These are phyloP conservation scores for Thaleichthys pacificus DNA, from an alignment of 2,797 vertebrate genomes.

Conservation along the genomic window DNA sequence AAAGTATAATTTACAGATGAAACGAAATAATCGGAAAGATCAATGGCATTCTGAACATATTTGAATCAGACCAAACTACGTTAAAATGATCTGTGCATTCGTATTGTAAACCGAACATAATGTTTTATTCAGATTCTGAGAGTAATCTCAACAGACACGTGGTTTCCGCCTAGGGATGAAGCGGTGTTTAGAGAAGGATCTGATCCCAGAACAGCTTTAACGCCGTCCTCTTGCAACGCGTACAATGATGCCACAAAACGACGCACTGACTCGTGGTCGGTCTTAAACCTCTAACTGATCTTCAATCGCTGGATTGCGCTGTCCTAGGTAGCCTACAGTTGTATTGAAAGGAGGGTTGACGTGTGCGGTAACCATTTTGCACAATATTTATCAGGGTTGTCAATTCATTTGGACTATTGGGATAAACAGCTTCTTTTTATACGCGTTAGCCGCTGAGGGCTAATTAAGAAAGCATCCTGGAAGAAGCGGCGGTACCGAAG, in stretches of 20 bases:
- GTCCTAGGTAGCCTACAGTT: background rate
- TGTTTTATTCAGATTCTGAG: conserved; percentile 10
- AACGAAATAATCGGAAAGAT: too few species aligned
- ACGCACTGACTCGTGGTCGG: conserved; percentile 6
- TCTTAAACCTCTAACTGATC: background rate
- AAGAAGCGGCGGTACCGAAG: conserved; percentile 69
- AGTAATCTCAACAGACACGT: conserved; percentile 10
- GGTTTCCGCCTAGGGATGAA: conserved; percentile 16
- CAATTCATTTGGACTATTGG: conserved; percentile 7
- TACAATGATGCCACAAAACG: background rate
- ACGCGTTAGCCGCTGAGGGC: conserved; percentile 41
- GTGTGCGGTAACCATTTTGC: conserved; percentile 12
- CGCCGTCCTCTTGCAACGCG: background rate
- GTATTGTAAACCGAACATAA: background rate
- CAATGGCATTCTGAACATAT: background rate
- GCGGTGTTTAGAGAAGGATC: background rate
- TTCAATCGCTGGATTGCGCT: conserved; percentile 10
- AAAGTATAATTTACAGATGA: too few species aligned
- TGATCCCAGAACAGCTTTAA: conserved; percentile 32
- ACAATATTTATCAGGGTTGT: conserved; percentile 8
- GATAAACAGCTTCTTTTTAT: background rate
- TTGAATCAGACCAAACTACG: background rate
- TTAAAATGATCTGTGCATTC: background rate
- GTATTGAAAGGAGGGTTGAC: conserved; percentile 7
- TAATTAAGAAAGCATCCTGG: conserved; percentile 66